These are phyloP conservation scores for Xiphorhynchus elegans DNA, from an alignment of 2,113 vertebrate species.

Conservation along the genomic window DNA sequence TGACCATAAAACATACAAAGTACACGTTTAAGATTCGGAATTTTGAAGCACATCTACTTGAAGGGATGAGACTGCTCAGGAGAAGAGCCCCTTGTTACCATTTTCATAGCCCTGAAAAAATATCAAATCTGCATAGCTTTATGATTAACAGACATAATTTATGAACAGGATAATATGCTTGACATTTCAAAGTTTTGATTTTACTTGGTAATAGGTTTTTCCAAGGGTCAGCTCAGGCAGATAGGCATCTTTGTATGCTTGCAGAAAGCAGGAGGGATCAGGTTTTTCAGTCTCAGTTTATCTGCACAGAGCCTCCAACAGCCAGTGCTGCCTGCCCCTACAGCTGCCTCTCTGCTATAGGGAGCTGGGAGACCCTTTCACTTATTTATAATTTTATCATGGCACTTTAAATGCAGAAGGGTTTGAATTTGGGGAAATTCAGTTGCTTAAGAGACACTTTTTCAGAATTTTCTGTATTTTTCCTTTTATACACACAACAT, in stretches of 20 bases:
- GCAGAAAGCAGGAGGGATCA: not conserved
- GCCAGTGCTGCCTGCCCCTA: not conserved
- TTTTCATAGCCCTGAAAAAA: constrained; percentile 44
- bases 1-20: not conserved
- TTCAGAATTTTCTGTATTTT: constrained; percentile 35
- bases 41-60: not conserved
- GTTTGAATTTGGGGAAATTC: not conserved
- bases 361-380: not conserved
- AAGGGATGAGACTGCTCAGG: not conserved
- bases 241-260: not conserved
- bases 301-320: not conserved
- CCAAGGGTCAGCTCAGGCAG: not conserved
- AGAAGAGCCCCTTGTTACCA: constrained; percentile 44
- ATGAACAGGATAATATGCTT: not conserved
- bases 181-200: constrained; percentile 21
- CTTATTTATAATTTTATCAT: not conserved
- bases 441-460: constrained; percentile 82
- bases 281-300: not conserved
- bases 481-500: constrained; percentile 44
- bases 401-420: not conserved
- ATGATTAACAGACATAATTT: constrained; percentile 19
- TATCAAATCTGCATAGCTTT: constrained; percentile 5
- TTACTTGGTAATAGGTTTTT: constrained; percentile 9
- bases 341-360: not conserved
- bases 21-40: not conserved